These are phyloP conservation scores for Portunus trituberculatus DNA, from an alignment of 1,140 invertebrate genomes.

Conservation along the genomic window DNA sequence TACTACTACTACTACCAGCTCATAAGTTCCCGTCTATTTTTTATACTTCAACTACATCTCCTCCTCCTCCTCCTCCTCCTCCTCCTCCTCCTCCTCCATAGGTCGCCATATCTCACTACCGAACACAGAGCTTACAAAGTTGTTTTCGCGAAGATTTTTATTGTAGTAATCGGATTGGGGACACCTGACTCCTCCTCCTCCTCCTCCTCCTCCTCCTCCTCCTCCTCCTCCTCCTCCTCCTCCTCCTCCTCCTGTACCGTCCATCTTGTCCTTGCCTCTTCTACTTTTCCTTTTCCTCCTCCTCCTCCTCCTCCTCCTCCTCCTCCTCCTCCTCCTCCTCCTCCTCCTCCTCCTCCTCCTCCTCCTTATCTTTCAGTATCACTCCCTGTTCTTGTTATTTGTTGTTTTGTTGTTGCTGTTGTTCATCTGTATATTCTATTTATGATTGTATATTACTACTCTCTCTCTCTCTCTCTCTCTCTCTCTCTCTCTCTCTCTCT, in stretches of 20 bases:
- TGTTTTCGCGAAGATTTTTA: too few relatives aligned
- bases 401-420: too few relatives aligned
- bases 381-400: neutral
- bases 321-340: neutral
- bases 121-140: neutral
- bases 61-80: neutral
- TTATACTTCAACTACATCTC: neutral
- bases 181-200: neutral
- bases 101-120: neutral
- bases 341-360: neutral
- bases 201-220: neutral
- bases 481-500: too few relatives aligned
- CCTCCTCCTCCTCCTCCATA: neutral
- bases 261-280: neutral
- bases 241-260: neutral
- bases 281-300: neutral
- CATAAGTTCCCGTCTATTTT: too few relatives aligned
- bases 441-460: too few relatives aligned
- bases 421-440: neutral
- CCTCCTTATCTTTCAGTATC: neutral
- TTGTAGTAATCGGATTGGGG: too few relatives aligned
- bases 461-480: too few relatives aligned
- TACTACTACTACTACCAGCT: too few relatives aligned
- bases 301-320: neutral
- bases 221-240: neutral